Conservation (phyloP, 2,888 invertebrate genomes). For the Luffia ferchaultella region DNA sequence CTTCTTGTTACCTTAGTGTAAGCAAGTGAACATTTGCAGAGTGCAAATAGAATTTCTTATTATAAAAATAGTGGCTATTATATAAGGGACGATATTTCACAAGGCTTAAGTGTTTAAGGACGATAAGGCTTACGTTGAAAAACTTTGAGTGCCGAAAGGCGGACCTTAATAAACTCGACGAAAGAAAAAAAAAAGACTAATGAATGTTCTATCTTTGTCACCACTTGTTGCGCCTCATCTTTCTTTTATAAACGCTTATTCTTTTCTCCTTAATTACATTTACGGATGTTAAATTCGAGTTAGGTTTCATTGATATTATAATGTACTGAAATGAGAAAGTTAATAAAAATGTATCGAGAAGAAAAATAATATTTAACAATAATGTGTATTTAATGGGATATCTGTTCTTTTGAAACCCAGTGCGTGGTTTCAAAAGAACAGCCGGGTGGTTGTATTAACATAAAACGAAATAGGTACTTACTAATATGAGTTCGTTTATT, state of each 20-base stretch:
- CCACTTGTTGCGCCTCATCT: constrained; percentile 39
- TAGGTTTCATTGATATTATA: neutral
- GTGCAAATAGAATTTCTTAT: no score
- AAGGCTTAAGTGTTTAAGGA: neutral
- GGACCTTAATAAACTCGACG: constrained; percentile 28
- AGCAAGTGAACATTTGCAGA: no score
- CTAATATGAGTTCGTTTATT: no score
- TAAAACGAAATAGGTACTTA: no score
- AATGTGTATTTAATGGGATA: no score
- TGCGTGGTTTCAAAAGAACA: no score
- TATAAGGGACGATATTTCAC: neutral
- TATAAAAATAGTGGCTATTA: neutral
- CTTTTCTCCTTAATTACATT: neutral
- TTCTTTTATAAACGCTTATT: constrained; percentile 9
- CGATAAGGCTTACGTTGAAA: neutral
- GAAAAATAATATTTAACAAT: no score
- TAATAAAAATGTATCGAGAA: no score
- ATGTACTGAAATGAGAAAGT: no score
- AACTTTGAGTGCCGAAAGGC: constrained; percentile 1
- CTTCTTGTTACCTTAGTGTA: no score
- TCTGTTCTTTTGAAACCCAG: no score
- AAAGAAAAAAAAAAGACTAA: constrained; percentile 26
- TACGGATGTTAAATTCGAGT: neutral
- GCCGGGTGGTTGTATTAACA: no score
- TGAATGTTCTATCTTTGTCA: constrained; percentile 23